Conservation (phyloP, 2,888 invertebrate species). For the Melinaea menophilus region DNA sequence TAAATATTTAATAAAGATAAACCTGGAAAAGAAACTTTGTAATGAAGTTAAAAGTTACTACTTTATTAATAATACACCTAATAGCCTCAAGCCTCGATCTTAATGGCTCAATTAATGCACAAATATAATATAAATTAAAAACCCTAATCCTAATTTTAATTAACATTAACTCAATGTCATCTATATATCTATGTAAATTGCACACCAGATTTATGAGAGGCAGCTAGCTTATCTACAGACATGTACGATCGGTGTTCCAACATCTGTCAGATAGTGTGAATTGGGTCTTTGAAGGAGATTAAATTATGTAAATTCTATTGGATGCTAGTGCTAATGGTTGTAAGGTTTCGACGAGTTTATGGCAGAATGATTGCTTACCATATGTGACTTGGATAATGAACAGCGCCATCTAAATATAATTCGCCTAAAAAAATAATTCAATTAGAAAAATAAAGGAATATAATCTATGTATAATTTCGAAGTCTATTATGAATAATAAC, state of each 20-base stretch:
- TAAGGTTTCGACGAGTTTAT: slow-evolving; percentile 40
- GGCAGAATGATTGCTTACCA: slow-evolving; percentile 37
- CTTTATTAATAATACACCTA: not conserved
- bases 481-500: too few species aligned
- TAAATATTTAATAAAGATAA: not conserved
- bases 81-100: too few species aligned
- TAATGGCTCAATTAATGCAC: not conserved
- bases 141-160: too few species aligned
- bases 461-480: too few species aligned
- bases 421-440: too few species aligned
- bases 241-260: slow-evolving; percentile 31
- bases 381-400: slow-evolving; percentile 32
- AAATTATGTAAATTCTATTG: slow-evolving; percentile 36
- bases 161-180: slow-evolving; percentile 4
- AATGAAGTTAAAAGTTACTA: not conserved
- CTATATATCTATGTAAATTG: slow-evolving; percentile 12
- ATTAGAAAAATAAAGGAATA: too few species aligned
- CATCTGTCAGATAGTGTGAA: slow-evolving; percentile 31
- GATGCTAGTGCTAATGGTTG: slow-evolving; percentile 41
- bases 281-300: too few species aligned
- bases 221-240: slow-evolving; percentile 23
- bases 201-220: slow-evolving; percentile 17
- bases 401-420: not conserved
- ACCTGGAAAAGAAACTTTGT: not conserved
- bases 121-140: too few species aligned